Conservation (phyloP, 53 echinoderm and acorn worm species). For the Hippasteria phrygiana region DNA sequence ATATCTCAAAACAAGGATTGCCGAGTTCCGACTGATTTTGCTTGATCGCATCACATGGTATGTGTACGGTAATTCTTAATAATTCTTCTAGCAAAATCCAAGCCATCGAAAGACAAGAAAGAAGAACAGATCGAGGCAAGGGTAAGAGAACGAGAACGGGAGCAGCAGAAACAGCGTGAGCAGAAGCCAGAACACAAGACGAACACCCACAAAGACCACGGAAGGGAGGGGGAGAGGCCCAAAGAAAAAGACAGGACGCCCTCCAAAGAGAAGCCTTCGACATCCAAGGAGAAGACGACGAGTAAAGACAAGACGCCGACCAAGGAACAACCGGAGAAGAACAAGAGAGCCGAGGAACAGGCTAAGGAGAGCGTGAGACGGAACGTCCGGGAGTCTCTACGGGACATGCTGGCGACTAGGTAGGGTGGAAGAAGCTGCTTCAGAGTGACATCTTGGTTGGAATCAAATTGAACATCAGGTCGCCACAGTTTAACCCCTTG, state of each 20-base stretch:
- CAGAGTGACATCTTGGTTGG: neutral
- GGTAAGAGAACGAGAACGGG: conserved; percentile 38
- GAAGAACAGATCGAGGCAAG: conserved; percentile 40
- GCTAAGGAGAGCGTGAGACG: conserved; percentile 76
- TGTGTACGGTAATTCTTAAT: neutral
- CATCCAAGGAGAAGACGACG: neutral
- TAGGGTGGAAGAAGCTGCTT: neutral
- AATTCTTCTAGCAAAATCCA: conserved; percentile 35
- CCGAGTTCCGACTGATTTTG: too few species aligned
- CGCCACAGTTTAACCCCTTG: too few species aligned
- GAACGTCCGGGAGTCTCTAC: conserved; percentile 74
- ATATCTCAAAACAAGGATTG: too few species aligned
- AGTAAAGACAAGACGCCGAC: conserved; percentile 17
- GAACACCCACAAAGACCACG: conserved; percentile 14
- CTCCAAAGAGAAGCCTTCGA: neutral
- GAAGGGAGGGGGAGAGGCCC: neutral
- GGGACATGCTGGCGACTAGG: conserved; percentile 80
- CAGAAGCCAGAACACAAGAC: conserved; percentile 50
- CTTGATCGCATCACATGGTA: too few species aligned
- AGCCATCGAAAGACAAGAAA: conserved; percentile 53
- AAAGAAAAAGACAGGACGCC: neutral
- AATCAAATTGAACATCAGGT: neutral
- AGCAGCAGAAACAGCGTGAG: conserved; percentile 17
- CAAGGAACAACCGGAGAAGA: conserved; percentile 51
- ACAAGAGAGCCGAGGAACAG: conserved; percentile 66